phyloP scores from a whole-genome alignment of 2,113 vertebrate genomes.

The Heterotis niloticus region DNA sequence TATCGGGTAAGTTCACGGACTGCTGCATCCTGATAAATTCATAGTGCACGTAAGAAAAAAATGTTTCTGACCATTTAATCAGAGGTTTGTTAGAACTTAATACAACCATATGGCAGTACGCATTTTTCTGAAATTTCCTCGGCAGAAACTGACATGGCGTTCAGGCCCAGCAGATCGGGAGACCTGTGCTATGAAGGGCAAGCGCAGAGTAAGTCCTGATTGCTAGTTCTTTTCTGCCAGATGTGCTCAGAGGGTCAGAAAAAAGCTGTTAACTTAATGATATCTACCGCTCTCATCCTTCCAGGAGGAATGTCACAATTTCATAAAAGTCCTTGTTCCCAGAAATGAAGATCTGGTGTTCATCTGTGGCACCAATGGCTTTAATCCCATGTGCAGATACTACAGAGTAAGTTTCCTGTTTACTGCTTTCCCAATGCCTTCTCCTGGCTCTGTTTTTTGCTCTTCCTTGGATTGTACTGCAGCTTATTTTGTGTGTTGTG shows the following conservation, averaged over 20 bases:
- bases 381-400: conserved; percentile 98
- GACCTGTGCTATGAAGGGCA: conserved; percentile 95
- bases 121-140: conserved; percentile 31
- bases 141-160: conserved; percentile 91
- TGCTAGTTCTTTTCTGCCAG: background rate
- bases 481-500: background rate
- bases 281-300: background rate
- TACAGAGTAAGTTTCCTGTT: conserved; percentile 76
- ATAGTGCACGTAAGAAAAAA: conserved; percentile 32
- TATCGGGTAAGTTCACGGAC: conserved; percentile 77
- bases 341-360: conserved; percentile 95
- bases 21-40: background rate
- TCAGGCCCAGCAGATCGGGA: conserved; percentile 87
- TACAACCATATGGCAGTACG: background rate
- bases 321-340: conserved; percentile 97
- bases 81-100: conserved; percentile 19
- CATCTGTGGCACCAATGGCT: conserved; percentile 95
- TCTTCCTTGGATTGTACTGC: background rate
- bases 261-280: background rate
- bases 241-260: background rate
- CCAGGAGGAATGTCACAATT: conserved; percentile 98
- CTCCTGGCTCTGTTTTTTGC: background rate
- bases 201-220: conserved; percentile 76
- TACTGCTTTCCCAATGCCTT: background rate
- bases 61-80: background rate